These are phyloP conservation scores for Recurvirostra avosetta DNA, from an alignment of 2,113 vertebrate species.

Conservation along the genomic window DNA sequence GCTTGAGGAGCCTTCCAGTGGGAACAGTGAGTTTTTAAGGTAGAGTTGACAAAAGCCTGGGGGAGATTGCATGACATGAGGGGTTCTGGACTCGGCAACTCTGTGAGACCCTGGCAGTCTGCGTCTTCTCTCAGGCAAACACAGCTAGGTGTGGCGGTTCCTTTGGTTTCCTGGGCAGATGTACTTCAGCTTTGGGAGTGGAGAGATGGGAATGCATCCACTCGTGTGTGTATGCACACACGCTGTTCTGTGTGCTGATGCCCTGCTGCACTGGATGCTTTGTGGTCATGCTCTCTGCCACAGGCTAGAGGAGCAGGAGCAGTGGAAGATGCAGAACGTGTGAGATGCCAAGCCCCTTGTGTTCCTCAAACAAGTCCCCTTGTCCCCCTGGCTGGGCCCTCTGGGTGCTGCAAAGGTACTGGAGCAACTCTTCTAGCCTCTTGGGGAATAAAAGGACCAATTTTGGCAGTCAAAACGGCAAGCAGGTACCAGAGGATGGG, in stretches of 20 bases:
- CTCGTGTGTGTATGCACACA: neutral
- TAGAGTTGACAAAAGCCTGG: neutral
- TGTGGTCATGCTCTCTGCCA: neutral
- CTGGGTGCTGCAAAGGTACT: neutral
- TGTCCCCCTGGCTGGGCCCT: neutral
- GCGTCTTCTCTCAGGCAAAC: neutral
- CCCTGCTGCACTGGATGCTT: neutral
- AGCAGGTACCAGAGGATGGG: neutral
- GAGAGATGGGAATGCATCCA: neutral
- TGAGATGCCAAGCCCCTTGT: neutral
- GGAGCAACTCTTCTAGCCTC: neutral
- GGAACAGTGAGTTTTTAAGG: neutral
- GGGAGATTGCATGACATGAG: fast-evolving
- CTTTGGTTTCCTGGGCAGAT: neutral
- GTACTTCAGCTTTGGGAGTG: neutral
- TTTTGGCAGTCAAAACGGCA: neutral
- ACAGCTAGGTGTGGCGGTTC: fast-evolving
- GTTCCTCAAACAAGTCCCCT: neutral
- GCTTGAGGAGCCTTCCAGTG: neutral
- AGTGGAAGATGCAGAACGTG: neutral
- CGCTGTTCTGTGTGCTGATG: neutral
- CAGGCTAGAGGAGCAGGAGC: neutral
- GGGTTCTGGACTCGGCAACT: neutral
- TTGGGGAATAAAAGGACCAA: neutral
- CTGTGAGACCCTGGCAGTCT: neutral